phyloP scores from a whole-genome alignment of 2,113 vertebrate species.

The Rhinoderma darwinii region DNA sequence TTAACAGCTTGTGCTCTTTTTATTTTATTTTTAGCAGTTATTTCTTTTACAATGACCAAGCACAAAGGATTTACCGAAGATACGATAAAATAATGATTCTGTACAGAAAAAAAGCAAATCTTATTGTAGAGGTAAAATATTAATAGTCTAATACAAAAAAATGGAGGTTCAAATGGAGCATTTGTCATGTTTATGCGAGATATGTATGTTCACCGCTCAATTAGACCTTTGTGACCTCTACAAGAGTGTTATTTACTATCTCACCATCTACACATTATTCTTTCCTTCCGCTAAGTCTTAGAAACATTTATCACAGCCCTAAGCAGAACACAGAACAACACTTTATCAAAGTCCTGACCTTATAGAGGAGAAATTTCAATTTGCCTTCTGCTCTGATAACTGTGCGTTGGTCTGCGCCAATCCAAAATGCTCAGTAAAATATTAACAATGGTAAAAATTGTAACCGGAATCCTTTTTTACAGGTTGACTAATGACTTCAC shows the following conservation, averaged over 20 bases:
- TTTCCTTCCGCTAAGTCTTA: constrained; percentile 20
- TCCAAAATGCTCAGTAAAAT: background rate
- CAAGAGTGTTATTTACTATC: constrained; percentile 46
- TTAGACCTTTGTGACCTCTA: constrained; percentile 35
- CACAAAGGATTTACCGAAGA: background rate
- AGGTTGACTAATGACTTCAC: background rate
- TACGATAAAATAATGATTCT: constrained; percentile 14
- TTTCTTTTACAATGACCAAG: background rate
- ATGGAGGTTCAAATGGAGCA: background rate
- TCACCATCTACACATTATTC: constrained; percentile 13
- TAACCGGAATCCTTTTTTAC: background rate
- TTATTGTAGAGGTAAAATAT: background rate
- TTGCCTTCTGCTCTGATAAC: constrained; percentile 6
- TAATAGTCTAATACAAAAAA: background rate
- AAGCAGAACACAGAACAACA: constrained; percentile 2
- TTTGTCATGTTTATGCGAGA: constrained; percentile 21
- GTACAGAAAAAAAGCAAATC: background rate
- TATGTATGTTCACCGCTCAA: constrained; percentile 12
- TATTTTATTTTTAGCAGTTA: background rate
- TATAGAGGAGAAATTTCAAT: constrained; percentile 9
- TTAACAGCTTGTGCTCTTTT: too few species aligned
- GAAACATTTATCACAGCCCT: constrained; percentile 32
- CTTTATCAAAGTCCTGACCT: constrained; percentile 38
- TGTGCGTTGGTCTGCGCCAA: background rate
- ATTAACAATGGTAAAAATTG: background rate